A percentile compares a stretch with the other conserved stretches of the same genome.
Conservation (phyloP, 1,140 invertebrate genomes). For the Drosophila sturtevanti region DNA sequence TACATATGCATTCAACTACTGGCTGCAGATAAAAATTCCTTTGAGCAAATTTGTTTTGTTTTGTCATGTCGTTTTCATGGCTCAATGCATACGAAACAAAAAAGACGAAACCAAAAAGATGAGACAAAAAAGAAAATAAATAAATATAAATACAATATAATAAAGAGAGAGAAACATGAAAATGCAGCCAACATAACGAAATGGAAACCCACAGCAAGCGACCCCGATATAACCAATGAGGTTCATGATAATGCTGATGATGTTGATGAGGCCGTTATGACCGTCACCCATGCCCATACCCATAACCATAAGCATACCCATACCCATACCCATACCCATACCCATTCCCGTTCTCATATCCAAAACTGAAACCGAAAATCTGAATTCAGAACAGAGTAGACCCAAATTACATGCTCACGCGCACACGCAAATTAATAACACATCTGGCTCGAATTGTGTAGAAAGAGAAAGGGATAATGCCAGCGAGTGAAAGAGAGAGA, state of each 20-base stretch:
- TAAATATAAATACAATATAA: slow-evolving; percentile 25
- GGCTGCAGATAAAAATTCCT: slow-evolving; percentile 34
- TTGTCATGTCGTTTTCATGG: slow-evolving; percentile 82
- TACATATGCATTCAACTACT: slow-evolving; percentile 25
- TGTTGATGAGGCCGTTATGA: slow-evolving; percentile 4
- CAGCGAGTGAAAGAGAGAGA: background rate
- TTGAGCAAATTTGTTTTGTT: slow-evolving; percentile 78
- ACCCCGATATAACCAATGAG: slow-evolving; percentile 25
- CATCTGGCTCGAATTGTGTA: slow-evolving; percentile 75
- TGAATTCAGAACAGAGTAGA: slow-evolving; percentile 1
- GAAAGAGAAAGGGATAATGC: slow-evolving; percentile 4
- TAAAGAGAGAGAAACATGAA: slow-evolving; percentile 2
- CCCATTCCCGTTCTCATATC: no score
- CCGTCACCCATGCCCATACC: background rate
- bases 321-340: no score
- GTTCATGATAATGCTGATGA: slow-evolving; percentile 4
- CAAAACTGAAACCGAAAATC: background rate
- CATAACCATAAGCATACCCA: no score
- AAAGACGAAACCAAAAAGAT: background rate
- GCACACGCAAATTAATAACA: slow-evolving; percentile 82
- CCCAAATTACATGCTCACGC: slow-evolving; percentile 81
- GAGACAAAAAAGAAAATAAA: background rate
- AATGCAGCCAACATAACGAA: slow-evolving; percentile 25
- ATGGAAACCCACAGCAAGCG: slow-evolving; percentile 37
- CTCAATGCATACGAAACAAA: slow-evolving; percentile 58